Evolutionary conservation across 2,113 vertebrate genomes (phyloP).

Genomic region (Balaeniceps rex): DNA sequence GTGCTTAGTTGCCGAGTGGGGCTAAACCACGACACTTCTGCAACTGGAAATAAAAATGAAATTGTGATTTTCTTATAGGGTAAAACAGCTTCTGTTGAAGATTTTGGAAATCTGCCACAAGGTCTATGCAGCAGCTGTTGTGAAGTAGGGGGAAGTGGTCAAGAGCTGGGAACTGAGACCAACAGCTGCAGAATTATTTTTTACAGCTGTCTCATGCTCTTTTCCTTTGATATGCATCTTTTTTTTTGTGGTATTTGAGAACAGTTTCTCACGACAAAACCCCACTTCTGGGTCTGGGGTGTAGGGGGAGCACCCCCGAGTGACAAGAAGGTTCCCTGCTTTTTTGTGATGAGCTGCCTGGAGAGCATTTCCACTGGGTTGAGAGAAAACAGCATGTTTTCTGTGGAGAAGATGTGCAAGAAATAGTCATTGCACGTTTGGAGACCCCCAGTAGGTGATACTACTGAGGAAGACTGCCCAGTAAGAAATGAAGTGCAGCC

Average conservation of each 20-base stretch:
- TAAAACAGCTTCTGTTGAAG: background rate
- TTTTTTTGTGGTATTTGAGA: background rate
- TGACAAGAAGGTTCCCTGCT: background rate
- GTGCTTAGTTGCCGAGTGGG: too few relatives aligned
- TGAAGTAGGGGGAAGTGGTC: background rate
- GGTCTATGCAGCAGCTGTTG: conserved; percentile 5
- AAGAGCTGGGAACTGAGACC: background rate
- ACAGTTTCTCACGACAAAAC: background rate
- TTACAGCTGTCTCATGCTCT: background rate
- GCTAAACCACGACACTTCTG: too few relatives aligned
- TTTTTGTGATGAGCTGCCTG: background rate
- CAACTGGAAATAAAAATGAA: background rate
- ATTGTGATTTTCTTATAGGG: background rate
- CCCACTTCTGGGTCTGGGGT: background rate
- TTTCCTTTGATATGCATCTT: background rate
- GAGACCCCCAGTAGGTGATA: background rate
- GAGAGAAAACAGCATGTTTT: background rate
- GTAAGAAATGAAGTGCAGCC: background rate
- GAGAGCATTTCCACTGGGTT: background rate
- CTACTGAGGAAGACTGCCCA: background rate
- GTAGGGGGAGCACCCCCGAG: background rate
- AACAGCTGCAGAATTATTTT: conserved; percentile 28
- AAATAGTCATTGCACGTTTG: background rate
- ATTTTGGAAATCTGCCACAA: conserved; percentile 1
- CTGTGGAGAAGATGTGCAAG: background rate